These are phyloP conservation scores for Sylvicola cinctus DNA, from an alignment of 2,888 invertebrate species.

Conservation along the genomic window DNA sequence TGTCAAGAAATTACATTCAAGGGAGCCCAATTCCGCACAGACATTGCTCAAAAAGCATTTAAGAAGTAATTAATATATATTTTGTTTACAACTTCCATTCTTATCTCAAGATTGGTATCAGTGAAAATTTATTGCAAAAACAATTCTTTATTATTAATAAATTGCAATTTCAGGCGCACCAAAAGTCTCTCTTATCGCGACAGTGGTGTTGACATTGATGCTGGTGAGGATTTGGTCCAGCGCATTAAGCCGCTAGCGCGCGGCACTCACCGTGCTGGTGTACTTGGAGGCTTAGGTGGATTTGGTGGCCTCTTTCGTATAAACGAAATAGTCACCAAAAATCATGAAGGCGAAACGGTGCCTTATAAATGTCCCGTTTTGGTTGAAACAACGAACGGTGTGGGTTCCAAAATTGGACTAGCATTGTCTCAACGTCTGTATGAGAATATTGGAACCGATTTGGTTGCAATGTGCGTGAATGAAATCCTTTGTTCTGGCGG, in stretches of 20 bases:
- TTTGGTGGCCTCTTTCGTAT: slow-evolving; percentile 88
- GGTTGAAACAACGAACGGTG: slow-evolving; percentile 89
- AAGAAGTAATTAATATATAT: slow-evolving; percentile 35
- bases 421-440: slow-evolving; percentile 61
- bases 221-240: slow-evolving; percentile 71
- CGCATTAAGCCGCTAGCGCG: slow-evolving; percentile 64
- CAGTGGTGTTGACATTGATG: slow-evolving; percentile 84
- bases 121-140: too few relatives aligned
- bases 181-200: slow-evolving; percentile 55
- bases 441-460: slow-evolving; percentile 74
- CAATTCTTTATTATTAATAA: background rate
- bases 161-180: slow-evolving; percentile 5
- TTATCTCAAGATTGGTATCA: too few relatives aligned
- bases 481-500: slow-evolving; percentile 91
- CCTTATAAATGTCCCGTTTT: slow-evolving; percentile 59
- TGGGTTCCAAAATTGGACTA: slow-evolving; percentile 90
- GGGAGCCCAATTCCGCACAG: slow-evolving; percentile 67
- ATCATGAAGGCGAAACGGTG: slow-evolving; percentile 15
- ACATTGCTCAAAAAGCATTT: slow-evolving; percentile 77
- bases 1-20: slow-evolving; percentile 60
- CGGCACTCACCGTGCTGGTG: slow-evolving; percentile 56
- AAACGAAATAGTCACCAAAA: slow-evolving; percentile 35
- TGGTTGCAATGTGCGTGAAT: slow-evolving; percentile 97
- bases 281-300: slow-evolving; percentile 67
- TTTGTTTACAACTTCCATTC: too few relatives aligned